Percentiles rank a stretch among this genome's conserved stretches.
Evolutionary conservation across 2,113 vertebrate species (phyloP).

Genomic region (Gavia stellata): DNA sequence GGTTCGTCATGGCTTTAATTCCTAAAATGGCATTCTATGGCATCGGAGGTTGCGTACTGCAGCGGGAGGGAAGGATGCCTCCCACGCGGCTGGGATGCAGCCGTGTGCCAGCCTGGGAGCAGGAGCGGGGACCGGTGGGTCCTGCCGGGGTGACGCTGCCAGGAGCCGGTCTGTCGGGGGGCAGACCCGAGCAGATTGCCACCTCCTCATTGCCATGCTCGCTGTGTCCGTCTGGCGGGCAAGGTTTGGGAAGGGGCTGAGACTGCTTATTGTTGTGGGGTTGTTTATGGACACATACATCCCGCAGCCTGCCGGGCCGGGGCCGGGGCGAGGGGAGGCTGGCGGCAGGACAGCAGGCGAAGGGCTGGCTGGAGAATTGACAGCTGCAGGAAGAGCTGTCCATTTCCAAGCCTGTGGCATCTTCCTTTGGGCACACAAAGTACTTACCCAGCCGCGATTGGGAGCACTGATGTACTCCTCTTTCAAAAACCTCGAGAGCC

Average conservation of each 20-base stretch:
- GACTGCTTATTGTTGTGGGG: background rate
- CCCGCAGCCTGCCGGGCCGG: background rate
- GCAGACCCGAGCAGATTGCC: background rate
- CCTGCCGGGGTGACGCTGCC: background rate
- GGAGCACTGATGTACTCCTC: background rate
- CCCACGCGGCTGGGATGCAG: rapidly evolving
- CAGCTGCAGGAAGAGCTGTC: background rate
- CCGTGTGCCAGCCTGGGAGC: background rate
- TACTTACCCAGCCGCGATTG: background rate
- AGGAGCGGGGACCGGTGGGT: background rate
- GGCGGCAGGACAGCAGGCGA: background rate
- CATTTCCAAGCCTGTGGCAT: background rate
- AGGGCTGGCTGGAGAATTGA: background rate
- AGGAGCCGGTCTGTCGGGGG: background rate
- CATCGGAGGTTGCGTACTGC: rapidly evolving
- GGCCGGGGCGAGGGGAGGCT: background rate
- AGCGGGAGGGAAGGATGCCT: background rate
- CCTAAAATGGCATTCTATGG: rapidly evolving
- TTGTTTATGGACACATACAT: slow-evolving; percentile 1
- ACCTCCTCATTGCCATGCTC: background rate
- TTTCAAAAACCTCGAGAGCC: background rate
- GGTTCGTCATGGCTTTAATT: background rate
- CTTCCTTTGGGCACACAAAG: background rate
- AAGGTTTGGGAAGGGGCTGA: background rate
- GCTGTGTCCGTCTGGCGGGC: rapidly evolving